Conservation (phyloP, 2,888 invertebrate genomes). For the Ptychoptera albimana region DNA sequence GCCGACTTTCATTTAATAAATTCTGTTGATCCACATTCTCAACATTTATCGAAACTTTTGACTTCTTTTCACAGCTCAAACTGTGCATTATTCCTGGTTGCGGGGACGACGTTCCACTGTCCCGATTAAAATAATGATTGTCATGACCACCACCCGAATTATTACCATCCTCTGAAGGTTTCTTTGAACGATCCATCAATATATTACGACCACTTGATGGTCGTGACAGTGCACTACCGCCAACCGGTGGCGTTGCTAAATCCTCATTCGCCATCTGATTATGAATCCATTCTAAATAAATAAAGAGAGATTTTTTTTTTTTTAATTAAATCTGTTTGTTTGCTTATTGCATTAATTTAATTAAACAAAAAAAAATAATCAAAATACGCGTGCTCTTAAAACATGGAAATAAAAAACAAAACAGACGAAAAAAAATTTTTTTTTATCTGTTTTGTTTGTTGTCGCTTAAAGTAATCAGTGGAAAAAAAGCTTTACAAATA, state of each 20-base stretch:
- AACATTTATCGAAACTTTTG: slow-evolving; percentile 12
- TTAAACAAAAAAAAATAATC: background rate
- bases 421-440: too few species aligned
- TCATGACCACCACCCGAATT: slow-evolving; percentile 22
- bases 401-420: too few species aligned
- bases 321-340: too few species aligned
- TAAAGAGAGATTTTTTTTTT: background rate
- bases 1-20: background rate
- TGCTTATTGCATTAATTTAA: background rate
- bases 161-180: background rate
- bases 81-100: slow-evolving; percentile 16
- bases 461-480: too few species aligned
- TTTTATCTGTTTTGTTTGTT: too few species aligned
- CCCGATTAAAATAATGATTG: slow-evolving; percentile 22
- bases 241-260: slow-evolving; percentile 8
- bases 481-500: too few species aligned
- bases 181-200: background rate
- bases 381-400: background rate
- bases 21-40: slow-evolving; percentile 4
- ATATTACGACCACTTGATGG: slow-evolving; percentile 25
- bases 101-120: slow-evolving; percentile 31
- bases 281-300: slow-evolving; percentile 11
- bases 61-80: background rate
- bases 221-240: slow-evolving; percentile 24
- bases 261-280: slow-evolving; percentile 13